A percentile compares a stretch with the other conserved stretches of the same genome.
phyloP scores from a whole-genome alignment of 2,113 vertebrate species.

The Gulo gulo region DNA sequence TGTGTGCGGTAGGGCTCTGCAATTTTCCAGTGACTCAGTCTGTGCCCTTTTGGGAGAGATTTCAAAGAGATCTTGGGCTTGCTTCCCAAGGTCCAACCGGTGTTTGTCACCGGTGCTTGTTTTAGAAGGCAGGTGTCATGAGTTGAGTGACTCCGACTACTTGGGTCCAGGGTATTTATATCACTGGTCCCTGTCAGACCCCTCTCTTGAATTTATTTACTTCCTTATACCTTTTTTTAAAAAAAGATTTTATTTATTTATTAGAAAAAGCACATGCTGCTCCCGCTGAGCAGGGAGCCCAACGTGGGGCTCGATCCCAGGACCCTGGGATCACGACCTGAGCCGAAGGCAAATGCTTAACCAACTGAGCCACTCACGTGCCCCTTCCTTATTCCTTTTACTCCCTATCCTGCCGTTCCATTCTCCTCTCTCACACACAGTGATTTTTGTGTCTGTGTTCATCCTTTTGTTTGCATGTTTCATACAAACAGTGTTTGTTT shows the following conservation, averaged over 20 bases:
- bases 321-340: not conserved
- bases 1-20: not conserved
- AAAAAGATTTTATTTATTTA: not conserved
- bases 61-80: not conserved
- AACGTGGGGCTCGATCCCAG: no score
- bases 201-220: not conserved
- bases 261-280: not conserved
- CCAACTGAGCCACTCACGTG: not conserved
- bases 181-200: not conserved
- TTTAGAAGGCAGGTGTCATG: not conserved
- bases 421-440: not conserved
- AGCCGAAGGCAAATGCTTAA: not conserved
- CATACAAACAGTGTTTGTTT: slow-evolving; percentile 28
- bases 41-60: slow-evolving; percentile 30
- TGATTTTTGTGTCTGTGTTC: not conserved
- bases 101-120: not conserved
- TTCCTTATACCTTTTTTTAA: not conserved
- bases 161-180: not conserved
- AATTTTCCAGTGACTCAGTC: slow-evolving; percentile 43
- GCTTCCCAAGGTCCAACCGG: not conserved
- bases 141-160: not conserved
- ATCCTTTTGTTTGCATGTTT: not conserved
- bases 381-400: not conserved
- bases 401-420: not conserved
- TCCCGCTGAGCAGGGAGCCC: not conserved